Evolutionary conservation across 1,140 invertebrate genomes (phyloP).

Genomic region (Drosophila eugracilis): DNA sequence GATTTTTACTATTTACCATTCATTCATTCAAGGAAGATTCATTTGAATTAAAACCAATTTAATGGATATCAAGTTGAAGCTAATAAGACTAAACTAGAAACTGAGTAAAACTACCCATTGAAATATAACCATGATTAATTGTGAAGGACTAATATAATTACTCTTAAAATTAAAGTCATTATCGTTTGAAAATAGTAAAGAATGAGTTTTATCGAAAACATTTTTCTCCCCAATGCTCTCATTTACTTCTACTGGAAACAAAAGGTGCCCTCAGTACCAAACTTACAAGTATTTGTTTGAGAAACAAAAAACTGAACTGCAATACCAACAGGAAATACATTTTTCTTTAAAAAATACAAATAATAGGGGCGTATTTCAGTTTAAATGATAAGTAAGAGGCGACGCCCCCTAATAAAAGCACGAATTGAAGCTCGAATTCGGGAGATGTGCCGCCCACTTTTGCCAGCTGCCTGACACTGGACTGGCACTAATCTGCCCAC

Average conservation of each 20-base stretch:
- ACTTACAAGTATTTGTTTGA: slow-evolving; percentile 54
- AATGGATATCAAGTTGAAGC: no score
- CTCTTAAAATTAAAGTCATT: background rate
- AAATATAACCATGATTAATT: no score
- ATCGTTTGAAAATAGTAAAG: background rate
- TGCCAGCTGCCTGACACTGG: slow-evolving; percentile 44
- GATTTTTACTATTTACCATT: no score
- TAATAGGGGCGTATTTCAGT: slow-evolving; percentile 62
- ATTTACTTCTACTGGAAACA: slow-evolving; percentile 54
- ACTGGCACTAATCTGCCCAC: slow-evolving; percentile 31
- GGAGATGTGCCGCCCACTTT: slow-evolving; percentile 59
- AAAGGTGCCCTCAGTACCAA: slow-evolving; percentile 52
- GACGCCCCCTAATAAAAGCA: slow-evolving; percentile 61
- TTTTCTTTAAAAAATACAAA: slow-evolving; percentile 28
- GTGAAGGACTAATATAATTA: no score
- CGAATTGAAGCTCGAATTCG: slow-evolving; percentile 18
- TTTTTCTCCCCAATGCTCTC: slow-evolving; percentile 31
- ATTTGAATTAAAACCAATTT: no score
- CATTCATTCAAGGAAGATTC: no score
- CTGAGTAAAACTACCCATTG: no score
- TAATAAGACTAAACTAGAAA: no score
- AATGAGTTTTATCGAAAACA: background rate
- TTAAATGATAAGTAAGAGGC: slow-evolving; percentile 31
- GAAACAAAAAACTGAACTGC: slow-evolving; percentile 59
- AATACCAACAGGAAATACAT: slow-evolving; percentile 43